phyloP scores from a whole-genome alignment of 2,797 vertebrate species.

The Gobio occitaniae region DNA sequence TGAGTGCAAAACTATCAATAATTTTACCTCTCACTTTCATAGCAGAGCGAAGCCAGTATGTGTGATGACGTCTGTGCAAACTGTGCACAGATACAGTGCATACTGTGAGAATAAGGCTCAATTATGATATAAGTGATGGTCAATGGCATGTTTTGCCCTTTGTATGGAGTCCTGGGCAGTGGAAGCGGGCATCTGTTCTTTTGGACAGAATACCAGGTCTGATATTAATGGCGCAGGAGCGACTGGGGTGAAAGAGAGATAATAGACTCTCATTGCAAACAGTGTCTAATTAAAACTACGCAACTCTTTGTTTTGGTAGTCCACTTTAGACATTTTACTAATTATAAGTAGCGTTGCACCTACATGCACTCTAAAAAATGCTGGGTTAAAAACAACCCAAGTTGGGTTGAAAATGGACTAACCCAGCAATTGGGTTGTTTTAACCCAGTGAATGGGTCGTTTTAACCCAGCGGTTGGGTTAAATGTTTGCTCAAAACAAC shows the following conservation, averaged over 20 bases:
- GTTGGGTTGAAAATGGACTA: too few relatives aligned
- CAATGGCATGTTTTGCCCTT: slow-evolving; percentile 25
- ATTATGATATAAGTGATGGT: slow-evolving; percentile 13
- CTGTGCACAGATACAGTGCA: neutral
- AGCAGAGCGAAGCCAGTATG: neutral
- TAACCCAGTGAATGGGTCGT: too few relatives aligned
- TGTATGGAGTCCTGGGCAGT: neutral
- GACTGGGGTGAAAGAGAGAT: neutral
- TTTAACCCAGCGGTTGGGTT: too few relatives aligned
- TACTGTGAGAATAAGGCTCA: neutral
- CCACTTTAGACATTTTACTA: neutral
- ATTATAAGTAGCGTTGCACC: neutral
- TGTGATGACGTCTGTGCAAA: neutral
- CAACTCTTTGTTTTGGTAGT: neutral
- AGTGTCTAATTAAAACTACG: neutral
- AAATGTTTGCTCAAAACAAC: too few relatives aligned
- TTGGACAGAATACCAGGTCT: slow-evolving; percentile 8
- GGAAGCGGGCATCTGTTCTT: slow-evolving; percentile 22
- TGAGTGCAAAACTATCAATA: slow-evolving; percentile 62
- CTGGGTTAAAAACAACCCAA: too few relatives aligned
- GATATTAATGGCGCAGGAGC: neutral
- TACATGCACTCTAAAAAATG: neutral
- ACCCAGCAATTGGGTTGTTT: too few relatives aligned
- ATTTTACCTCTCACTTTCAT: slow-evolving; percentile 33
- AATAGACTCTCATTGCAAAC: neutral